phyloP scores from a whole-genome alignment of 2,888 invertebrate genomes.

The Quadroppia sp. region DNA sequence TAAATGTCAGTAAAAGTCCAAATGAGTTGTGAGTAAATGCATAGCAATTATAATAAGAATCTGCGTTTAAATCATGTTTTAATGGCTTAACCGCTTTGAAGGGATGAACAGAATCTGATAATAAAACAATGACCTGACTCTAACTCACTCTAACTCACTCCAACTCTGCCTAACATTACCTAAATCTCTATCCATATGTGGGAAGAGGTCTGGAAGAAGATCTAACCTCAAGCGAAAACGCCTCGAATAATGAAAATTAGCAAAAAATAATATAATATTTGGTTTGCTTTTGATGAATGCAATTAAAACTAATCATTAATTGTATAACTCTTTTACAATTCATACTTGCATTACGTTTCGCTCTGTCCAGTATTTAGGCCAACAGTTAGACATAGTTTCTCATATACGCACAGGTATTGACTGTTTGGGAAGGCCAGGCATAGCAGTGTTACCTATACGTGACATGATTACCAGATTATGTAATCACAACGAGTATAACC shows the following conservation, averaged over 20 bases:
- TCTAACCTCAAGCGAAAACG: constrained; percentile 16
- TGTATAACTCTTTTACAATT: constrained; percentile 30
- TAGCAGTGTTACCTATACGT: constrained; percentile 28
- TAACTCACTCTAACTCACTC: neutral
- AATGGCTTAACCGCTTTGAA: constrained; percentile 23
- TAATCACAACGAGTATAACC: constrained; percentile 3
- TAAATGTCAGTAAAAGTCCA: constrained; percentile 11
- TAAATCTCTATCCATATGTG: constrained; percentile 28
- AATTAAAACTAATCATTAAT: constrained; percentile 31
- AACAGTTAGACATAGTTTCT: constrained; percentile 33
- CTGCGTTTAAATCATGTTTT: constrained; percentile 26
- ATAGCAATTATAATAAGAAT: neutral
- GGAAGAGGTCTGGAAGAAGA: constrained; percentile 13
- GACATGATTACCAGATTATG: constrained; percentile 33
- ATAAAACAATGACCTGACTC: constrained; percentile 31
- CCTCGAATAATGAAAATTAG: constrained; percentile 15
- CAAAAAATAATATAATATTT: neutral
- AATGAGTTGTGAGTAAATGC: neutral
- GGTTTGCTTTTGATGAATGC: neutral
- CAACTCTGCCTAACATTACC: neutral
- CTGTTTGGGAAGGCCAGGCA: neutral
- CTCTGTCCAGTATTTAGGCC: constrained; percentile 36
- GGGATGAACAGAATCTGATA: constrained; percentile 28
- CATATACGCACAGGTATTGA: constrained; percentile 10
- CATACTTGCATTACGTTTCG: constrained; percentile 11